These are phyloP conservation scores for Rafetus swinhoei DNA, from an alignment of 2,113 vertebrate genomes.

Conservation along the genomic window DNA sequence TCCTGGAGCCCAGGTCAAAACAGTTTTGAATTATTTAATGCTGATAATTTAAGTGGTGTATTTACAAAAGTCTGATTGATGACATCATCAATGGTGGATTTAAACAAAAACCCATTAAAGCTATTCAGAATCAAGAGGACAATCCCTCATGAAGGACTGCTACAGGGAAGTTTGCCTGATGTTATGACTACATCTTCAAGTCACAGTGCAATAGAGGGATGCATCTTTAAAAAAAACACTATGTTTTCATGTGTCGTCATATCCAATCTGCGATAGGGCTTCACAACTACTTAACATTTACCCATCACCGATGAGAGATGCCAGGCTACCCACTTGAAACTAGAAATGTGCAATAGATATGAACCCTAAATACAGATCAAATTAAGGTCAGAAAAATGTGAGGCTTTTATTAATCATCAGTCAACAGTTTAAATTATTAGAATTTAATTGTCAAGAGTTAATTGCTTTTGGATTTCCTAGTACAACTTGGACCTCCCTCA, in stretches of 20 bases:
- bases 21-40: conserved; percentile 22
- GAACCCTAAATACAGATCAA: not conserved
- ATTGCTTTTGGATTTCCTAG: not conserved
- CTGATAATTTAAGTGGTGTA: conserved; percentile 30
- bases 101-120: not conserved
- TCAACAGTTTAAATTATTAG: not conserved
- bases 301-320: not conserved
- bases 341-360: not conserved
- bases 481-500: too few species aligned
- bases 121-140: not conserved
- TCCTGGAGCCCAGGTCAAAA: conserved; percentile 1
- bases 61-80: conserved; percentile 34
- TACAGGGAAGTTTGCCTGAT: not conserved
- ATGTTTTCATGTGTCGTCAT: not conserved
- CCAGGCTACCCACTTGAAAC: not conserved
- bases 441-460: not conserved
- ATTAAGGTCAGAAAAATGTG: not conserved
- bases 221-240: not conserved
- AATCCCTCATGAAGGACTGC: not conserved
- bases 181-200: not conserved
- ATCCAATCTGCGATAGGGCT: not conserved
- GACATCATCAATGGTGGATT: not conserved
- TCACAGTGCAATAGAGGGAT: accelerated
- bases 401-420: not conserved
- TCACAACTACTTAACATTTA: not conserved